These are phyloP conservation scores for Phataginus tricuspis DNA, from an alignment of 2,797 vertebrate genomes.

Conservation along the genomic window DNA sequence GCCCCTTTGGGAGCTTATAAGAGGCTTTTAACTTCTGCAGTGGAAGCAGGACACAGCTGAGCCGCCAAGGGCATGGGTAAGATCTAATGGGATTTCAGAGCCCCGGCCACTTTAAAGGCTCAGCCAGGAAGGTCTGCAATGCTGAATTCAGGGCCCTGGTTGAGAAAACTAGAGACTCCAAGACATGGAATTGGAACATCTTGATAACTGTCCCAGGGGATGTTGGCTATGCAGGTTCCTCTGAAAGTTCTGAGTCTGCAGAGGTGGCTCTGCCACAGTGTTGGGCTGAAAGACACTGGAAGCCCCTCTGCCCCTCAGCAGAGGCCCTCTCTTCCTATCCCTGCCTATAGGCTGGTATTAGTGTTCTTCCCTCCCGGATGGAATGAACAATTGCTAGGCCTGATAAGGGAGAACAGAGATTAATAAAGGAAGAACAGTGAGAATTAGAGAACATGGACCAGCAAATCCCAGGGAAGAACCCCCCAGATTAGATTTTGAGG, in stretches of 20 bases:
- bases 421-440: background rate
- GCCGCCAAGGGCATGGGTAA: background rate
- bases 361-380: background rate
- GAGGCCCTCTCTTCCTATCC: background rate
- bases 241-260: background rate
- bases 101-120: background rate
- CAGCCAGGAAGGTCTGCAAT: background rate
- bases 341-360: background rate
- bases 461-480: background rate
- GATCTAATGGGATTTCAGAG: background rate
- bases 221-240: background rate
- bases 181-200: background rate
- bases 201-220: rapidly evolving
- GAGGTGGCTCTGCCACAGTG: background rate
- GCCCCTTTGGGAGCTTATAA: background rate
- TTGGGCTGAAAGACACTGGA: background rate
- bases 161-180: background rate
- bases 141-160: background rate
- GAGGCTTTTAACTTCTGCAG: background rate
- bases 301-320: background rate
- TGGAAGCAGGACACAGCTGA: background rate
- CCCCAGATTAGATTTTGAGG: background rate
- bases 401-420: background rate
- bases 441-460: background rate
- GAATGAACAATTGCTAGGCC: no score